phyloP scores from a whole-genome alignment of 2,113 vertebrate species.

The Neogale vison region DNA sequence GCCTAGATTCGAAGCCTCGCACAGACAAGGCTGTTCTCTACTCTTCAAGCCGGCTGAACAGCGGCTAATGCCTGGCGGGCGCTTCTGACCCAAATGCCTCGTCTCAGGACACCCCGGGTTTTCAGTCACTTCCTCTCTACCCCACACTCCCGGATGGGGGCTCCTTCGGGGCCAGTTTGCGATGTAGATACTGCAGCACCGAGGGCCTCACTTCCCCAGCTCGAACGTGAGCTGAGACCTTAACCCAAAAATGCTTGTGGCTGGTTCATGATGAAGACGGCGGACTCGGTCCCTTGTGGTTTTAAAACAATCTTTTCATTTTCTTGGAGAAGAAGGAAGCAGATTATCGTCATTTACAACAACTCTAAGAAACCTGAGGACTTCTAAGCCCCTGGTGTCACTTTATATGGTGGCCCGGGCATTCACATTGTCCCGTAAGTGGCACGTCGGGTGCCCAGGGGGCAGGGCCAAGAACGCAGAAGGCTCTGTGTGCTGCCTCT shows the following conservation, averaged over 20 bases:
- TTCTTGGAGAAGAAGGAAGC: neutral
- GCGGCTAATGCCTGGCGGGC: accelerated
- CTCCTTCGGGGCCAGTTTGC: neutral
- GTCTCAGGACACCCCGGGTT: neutral
- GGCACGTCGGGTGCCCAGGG: accelerated
- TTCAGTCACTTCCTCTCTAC: neutral
- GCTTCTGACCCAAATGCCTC: too few species aligned
- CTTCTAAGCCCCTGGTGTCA: accelerated
- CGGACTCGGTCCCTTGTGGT: accelerated
- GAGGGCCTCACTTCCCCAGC: accelerated
- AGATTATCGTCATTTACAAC: accelerated
- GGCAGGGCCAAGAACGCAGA: neutral
- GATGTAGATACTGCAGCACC: accelerated
- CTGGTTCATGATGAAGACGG: accelerated
- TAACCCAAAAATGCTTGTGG: accelerated
- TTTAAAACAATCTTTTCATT: accelerated
- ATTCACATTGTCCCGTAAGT: accelerated
- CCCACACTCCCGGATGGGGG: accelerated
- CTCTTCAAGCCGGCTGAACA: accelerated
- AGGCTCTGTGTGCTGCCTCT: neutral
- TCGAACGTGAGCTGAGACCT: neutral
- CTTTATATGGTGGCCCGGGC: accelerated
- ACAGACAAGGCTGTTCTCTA: neutral
- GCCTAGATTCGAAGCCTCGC: neutral
- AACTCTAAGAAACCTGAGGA: too few species aligned